Conservation (phyloP, 2,888 invertebrate species). For the Stenodera caucasica region DNA sequence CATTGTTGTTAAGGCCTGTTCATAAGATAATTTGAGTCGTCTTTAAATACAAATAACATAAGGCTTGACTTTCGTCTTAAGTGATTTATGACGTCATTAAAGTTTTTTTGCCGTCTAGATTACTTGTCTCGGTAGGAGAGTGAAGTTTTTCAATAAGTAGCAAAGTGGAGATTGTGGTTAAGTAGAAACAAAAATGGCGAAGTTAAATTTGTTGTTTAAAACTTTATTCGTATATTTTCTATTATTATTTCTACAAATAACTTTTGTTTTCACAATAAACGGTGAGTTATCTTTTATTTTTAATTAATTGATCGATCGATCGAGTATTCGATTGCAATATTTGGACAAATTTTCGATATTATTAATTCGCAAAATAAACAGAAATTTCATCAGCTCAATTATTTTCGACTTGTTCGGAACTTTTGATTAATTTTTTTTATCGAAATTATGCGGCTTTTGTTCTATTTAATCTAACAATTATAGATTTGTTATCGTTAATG, state of each 20-base stretch:
- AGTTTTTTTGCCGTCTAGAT: not conserved
- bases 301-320: not conserved
- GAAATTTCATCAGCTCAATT: not conserved
- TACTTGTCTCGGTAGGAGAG: not conserved
- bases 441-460: too few species aligned
- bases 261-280: constrained; percentile 27
- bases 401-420: not conserved
- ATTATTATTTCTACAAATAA: constrained; percentile 33
- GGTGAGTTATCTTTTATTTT: constrained; percentile 31
- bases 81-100: constrained; percentile 25
- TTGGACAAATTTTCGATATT: constrained; percentile 1
- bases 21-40: not conserved
- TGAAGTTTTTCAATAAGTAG: constrained; percentile 19
- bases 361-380: not conserved
- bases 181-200: constrained; percentile 47
- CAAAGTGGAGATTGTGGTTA: constrained; percentile 11
- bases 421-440: too few species aligned
- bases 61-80: not conserved
- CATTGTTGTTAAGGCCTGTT: not conserved
- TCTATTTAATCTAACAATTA: too few species aligned
- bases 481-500: too few species aligned
- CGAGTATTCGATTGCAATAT: not conserved
- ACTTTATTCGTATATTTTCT: constrained; percentile 43
- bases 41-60: not conserved
- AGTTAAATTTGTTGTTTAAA: constrained; percentile 39